Base-by-base conservation (phyloP, 2,797 vertebrate genomes). In the Ispidina picta region DNA sequence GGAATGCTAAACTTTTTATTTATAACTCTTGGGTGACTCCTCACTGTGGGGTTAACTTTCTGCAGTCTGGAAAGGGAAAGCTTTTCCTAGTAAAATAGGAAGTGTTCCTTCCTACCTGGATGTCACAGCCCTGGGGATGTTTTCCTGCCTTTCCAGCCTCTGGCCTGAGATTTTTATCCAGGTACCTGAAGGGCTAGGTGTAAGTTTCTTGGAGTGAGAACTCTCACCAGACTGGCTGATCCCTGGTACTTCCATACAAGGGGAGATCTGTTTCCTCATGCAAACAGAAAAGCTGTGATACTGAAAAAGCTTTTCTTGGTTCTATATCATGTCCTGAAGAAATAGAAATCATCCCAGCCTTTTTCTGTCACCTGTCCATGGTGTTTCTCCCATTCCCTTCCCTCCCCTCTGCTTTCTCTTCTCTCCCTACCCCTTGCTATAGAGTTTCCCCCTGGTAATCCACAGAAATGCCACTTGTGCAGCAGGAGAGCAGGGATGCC, bases 1-100 rank as follows among this genome's bases (percentile, higher is more conserved):
- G 54, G 15, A 26, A 29, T 43, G 7, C 35, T 60, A 44, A 25
- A 16, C 16, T 69, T 51, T 72, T 14, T 37, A 26, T 6, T 72
- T 54, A 35, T 39, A 31, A 29, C 12, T 78, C 21, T 26, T 0
- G 0, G 22, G 17, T 54, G 48, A 43, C 12, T 49, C 33, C 39
- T 56, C 14, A 33, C 16, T 73, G 12, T 1, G 16, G 59, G 20
- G 15, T 41, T 63, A 26, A 64, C 20, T 65, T 66, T 15, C 15
- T 68, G 62, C 46, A 8, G 29, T 60, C 37, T 75, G 64, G 44
- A 81, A 60, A 46, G 1, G 1, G n/a, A 33, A 54, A 52, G 11
- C 2, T 51, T 51, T 64, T 77, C 5, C 31, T 60, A 3, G 37
- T 44, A 3, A 37, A 43, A 43, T 12, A 7, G 15, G 26, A n/a